Base-by-base conservation (phyloP, 2,113 vertebrate species). In the Platanista minor region DNA sequence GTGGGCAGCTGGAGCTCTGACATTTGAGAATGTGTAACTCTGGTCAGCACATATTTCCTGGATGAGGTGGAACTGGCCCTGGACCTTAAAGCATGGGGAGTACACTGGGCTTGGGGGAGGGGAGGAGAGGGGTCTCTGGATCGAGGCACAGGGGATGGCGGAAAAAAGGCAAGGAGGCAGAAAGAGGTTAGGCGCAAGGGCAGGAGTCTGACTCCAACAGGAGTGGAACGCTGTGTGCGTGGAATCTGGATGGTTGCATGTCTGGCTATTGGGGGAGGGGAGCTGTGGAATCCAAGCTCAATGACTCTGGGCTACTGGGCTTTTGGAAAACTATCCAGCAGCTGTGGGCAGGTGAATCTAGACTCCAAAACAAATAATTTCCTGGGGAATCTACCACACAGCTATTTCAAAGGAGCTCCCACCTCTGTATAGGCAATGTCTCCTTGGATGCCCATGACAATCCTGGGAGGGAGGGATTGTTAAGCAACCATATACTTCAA, bases 31-130 rank as follows among this genome's bases (percentile, higher is more conserved):
- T 90, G 41, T 84, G 9, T 18, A 8, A 71, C 41, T 85, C 15
- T 72, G 81, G 9, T 80, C 64, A 82, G 74, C 46, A 67, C 80
- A 94, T 67, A 92, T 83, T 94, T 93, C 84, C 67, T 92, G 78
- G 66, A 94, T 74, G 74, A 96, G n/a, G 49, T 31, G 52, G 75
- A 10, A 25, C 77, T 83, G 59, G 31, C 52, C 20, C 2, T 61
- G 10, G 43, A 81, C 69, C 31, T 91, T 69, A 69, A 83, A 52
- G 9, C 18, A 61, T 54, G 20, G 41, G 39, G 52, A 86, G 29
- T 4, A 64, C 5, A 64, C 5, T 74, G 43, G 27, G 18, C 59
- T 75, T 88, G 21, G 13, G 1, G 90, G 13, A 59, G 6, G 10
- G 8, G 39, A 69, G 5, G 10, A 6, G 39, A 69, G 6, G 3